Base-by-base conservation (phyloP, 2,888 invertebrate species). In the Nesidiocoris tenuis region DNA sequence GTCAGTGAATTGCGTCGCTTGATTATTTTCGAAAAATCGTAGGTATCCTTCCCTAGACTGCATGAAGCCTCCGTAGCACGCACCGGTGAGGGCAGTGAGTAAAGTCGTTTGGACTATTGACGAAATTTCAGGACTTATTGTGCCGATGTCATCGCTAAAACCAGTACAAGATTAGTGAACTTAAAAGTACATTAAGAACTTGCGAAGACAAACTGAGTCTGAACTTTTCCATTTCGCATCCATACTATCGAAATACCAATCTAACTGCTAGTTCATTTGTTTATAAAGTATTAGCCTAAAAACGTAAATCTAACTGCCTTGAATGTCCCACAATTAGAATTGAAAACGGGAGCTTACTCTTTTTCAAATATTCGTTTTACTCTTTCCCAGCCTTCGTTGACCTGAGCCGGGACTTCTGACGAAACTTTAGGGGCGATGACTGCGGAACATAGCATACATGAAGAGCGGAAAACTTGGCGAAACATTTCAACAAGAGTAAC, bases 21-120 rank as follows among this genome's bases (percentile, higher is more conserved):
- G 88, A 83, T 93, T 92, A 79, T 86, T 90, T 82, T 88, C 88
- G 82, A 92, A 88, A 80, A 92, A 92, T 80, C 88, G 85, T 59
- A 88, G 78, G 81, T 90, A 91, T 0, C 90, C 87, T 1, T 82
- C 81, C 79, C 87, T 85, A 12, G 90, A 89, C 18, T 85, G 84
- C 1, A 86, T 82, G 81, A 90, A 85, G 23, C 91, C 91, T 70
- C 92, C 91, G 81, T 89, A 86, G 61, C 88, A 79, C 0, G 85
- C 89, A 17, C 93, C 93, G 21, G 88, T 76, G 63, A 91, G 84
- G 1, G 86, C 83, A 17, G 91, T 91, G 77, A 86, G 80, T 61
- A 88, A 82, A 2, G 86, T 83, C 1, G 89, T 86, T 82, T 91
- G 90, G 39, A 87, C 81, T 1, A 90, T 85, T 57, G 88, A 86